Evolutionary conservation across 30 jellyfish, hydroid and myxozoan species (phyloP), one percentile per base, ranked within the genome.

Genomic region (Morbakka virulenta): DNA sequence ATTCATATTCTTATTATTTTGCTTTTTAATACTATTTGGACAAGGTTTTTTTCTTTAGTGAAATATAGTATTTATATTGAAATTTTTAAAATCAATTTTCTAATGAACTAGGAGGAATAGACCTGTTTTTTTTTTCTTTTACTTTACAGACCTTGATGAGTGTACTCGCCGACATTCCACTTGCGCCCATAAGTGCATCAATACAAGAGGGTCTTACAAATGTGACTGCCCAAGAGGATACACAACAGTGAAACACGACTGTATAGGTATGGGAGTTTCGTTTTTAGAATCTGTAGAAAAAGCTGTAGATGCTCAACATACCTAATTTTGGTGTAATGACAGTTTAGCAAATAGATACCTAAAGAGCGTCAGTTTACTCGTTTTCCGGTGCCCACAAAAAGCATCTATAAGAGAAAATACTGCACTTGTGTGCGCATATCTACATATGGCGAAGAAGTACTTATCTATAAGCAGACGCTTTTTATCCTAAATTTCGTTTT

Each of bases 141-240:
- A n/a, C n/a, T 13, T 53, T 3, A n/a, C 79, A 87, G 96, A 87
- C 74, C 50, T 87, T 63, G 64, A 87, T 80, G 96, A 87, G 67
- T 87, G 96, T 78, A 67, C 49, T 31, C 49, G 74, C 52, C 64
- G 86, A 28, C 86, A 84, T 24, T 89, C 94, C 13, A 72, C 64
- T 17, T 80, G 94, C 62, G 84, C 67, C 27, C 63, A 63, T 34
- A 82, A 57, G 27, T 87, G 96, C 70, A 32, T 75, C 51, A 89
- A 89, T 52, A 62, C 80, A 20, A 13, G 6, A 35, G 97, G 97
- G 49, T 68, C 95, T 0, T 77, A 52, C 81, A 50, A 29, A 52
- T 89, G 97, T 72, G 26, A 61, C 3, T 89, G 97, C 52, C 83
- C 83, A 9, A 32, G 67, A 0, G 97, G 97, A 13, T 89, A 82